Evolutionary conservation across 1,140 invertebrate genomes (phyloP), one percentile per base, ranked within the genome.

Genomic region (Pogonus chalceus): DNA sequence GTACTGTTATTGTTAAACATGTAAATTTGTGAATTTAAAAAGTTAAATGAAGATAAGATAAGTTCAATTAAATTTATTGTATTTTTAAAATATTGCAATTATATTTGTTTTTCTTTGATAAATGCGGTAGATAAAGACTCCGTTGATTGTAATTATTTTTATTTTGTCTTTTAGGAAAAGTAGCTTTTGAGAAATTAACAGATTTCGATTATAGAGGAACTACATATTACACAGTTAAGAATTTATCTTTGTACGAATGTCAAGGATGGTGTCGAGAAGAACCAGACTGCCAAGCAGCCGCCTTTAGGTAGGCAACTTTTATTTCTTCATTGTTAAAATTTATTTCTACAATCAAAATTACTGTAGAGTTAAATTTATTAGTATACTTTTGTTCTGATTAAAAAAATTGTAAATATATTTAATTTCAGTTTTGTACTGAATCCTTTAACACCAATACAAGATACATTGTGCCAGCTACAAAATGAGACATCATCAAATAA

Each of bases 191-290:
- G 69, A 96, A 96, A 71, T 72, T 95, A 54, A 94, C 92, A 52
- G 90, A 94, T 69, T 83, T 85, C 57, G 92, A 95, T 69, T 95
- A 92, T 69, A 75, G 85, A 43, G 92, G 91, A 21, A 91, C 84
- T 23, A 91, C 88, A 4, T 95, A 95, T 68, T 94, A 92, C 74
- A 94, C 86, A 20, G 90, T 92, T 35, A 83, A 90, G 62, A 96
- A 96, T 71, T 76, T 95, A 22, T 91, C 90, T 4, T 72, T 96
- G 23, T 92, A 92, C 76, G 91, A 95, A 72, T 96, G 92, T 68
- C 90, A 95, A 69, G 90, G 90, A 23, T 94, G 90, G 90, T 96
- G 92, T 68, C 73, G 89, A 53, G 90, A 94, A 65, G 91, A 95
- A 64, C 79, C 84, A 0, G 90, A 93, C 61, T 96, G 92, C 66